Evolutionary conservation across 1,140 invertebrate genomes (phyloP), one percentile per base, ranked within the genome.

Genomic region (Chionoecetes opilio): DNA sequence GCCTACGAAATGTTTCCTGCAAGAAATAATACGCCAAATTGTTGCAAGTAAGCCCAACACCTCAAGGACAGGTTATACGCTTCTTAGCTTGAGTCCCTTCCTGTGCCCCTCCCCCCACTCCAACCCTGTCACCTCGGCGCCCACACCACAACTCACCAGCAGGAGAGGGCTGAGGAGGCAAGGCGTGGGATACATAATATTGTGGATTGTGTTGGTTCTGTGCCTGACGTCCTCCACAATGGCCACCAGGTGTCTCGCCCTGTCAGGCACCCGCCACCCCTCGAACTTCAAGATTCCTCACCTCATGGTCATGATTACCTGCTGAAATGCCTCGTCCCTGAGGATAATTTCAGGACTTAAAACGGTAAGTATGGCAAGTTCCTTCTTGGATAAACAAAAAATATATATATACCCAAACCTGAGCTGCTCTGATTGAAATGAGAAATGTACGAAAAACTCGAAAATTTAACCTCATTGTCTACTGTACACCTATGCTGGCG

Each of bases 181-280:
- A 75, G 63, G 63, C 63, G 63, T n/a, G 63, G 63, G 63, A n/a
- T 5, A 75, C 63, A 75, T 75, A 75, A 75, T 75, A 75, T 75
- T 75, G 63, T 26, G 63, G 63, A n/a, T 75, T 75, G 63, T 75
- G 63, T 75, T 75, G 63, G 63, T 75, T 26, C 63, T 75, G 63
- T 26, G 63, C 63, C 63, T 75, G 21, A n/a, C 26, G 63, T n/a
- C 21, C 63, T 26, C n/a, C 63, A 21, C 63, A 26, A 5, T 75
- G 6, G 21, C 63, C 63, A n/a, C 63, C 63, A 75, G 63, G 21
- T 75, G 63, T 17, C 63, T 75, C 63, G 5, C 26, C 63, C 46
- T 53, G 46, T 53, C 46, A 53, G 21, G 63, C 21, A 14, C 41
- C 41, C 41, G 63, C 63, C 63, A 75, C 9, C 21, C 46, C 21